phyloP scores from a whole-genome alignment of 2,113 vertebrate genomes.

The Phycodurus eques region DNA sequence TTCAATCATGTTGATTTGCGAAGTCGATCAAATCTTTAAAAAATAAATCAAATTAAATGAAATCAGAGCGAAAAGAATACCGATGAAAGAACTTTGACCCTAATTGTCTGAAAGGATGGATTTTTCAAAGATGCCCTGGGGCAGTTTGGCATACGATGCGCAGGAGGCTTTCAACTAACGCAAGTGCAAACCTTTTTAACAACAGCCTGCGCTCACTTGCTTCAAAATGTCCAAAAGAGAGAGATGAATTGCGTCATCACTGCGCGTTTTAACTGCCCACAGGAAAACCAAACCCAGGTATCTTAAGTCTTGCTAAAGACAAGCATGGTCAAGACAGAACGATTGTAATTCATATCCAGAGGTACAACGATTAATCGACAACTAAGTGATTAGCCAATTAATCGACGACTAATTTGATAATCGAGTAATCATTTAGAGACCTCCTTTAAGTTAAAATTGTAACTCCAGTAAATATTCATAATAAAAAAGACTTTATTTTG shows the following conservation, averaged over 20 bases:
- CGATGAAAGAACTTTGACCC: slow-evolving; percentile 1
- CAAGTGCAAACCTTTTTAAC: slow-evolving; percentile 1
- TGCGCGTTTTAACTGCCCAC: background rate
- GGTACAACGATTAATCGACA: too few relatives aligned
- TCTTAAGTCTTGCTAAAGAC: too few relatives aligned
- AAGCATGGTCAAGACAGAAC: too few relatives aligned
- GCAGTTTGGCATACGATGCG: background rate
- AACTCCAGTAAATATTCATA: too few relatives aligned
- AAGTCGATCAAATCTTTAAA: background rate
- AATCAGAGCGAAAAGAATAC: slow-evolving; percentile 8
- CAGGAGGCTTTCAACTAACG: slow-evolving; percentile 1
- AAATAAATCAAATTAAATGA: background rate
- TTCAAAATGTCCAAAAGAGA: background rate
- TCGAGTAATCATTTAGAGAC: too few relatives aligned
- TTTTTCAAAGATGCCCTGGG: background rate
- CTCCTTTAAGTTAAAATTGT: too few relatives aligned
- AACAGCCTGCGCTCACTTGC: background rate
- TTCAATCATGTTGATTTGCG: background rate
- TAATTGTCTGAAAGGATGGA: background rate
- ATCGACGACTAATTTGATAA: too few relatives aligned
- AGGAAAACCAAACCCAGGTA: background rate
- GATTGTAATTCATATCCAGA: too few relatives aligned
- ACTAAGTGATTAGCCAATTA: too few relatives aligned
- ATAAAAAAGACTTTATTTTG: too few relatives aligned
- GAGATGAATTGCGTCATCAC: background rate